Conservation (phyloP, 1,140 invertebrate genomes). For the Cyphomyrmex costatus region DNA sequence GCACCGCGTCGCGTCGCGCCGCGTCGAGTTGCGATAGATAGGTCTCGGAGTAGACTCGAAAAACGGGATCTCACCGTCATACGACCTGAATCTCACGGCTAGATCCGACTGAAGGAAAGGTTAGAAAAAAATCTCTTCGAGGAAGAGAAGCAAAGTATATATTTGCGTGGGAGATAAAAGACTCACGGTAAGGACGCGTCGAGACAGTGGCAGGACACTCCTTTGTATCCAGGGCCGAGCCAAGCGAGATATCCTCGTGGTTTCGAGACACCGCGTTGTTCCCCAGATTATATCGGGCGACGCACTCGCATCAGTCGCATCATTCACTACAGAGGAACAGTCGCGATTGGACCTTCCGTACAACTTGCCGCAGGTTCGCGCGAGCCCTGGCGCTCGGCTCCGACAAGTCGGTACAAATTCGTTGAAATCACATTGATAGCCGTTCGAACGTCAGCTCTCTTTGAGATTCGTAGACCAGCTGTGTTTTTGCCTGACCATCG, state of each 20-base stretch:
- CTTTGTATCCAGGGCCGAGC: slow-evolving; percentile 71
- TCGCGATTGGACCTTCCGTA: slow-evolving; percentile 31
- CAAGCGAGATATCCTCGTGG: slow-evolving; percentile 73
- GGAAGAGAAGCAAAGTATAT: not conserved
- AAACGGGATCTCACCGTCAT: slow-evolving; percentile 30
- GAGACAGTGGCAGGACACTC: slow-evolving; percentile 63
- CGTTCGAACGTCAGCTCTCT: slow-evolving; percentile 73
- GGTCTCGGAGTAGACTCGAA: not conserved
- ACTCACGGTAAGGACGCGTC: slow-evolving; percentile 71
- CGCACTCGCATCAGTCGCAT: slow-evolving; percentile 17
- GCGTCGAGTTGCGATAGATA: not conserved
- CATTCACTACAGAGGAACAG: slow-evolving; percentile 50
- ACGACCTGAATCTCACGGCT: not conserved
- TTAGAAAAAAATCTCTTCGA: not conserved
- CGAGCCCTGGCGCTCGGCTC: slow-evolving; percentile 51
- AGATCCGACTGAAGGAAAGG: not conserved
- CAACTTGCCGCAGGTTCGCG: slow-evolving; percentile 20
- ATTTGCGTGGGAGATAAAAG: not conserved
- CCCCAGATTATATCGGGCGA: slow-evolving; percentile 63
- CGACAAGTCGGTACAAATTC: slow-evolving; percentile 68
- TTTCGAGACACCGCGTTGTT: slow-evolving; percentile 60
- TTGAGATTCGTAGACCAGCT: slow-evolving; percentile 77
- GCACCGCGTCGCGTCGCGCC: not conserved
- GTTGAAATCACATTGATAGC: slow-evolving; percentile 75
- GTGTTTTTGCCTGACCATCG: slow-evolving; percentile 80